Percentiles rank a stretch among this genome's conserved stretches.
These are phyloP conservation scores for Ctenomys sociabilis DNA, from an alignment of 2,113 vertebrate species.

Conservation along the genomic window DNA sequence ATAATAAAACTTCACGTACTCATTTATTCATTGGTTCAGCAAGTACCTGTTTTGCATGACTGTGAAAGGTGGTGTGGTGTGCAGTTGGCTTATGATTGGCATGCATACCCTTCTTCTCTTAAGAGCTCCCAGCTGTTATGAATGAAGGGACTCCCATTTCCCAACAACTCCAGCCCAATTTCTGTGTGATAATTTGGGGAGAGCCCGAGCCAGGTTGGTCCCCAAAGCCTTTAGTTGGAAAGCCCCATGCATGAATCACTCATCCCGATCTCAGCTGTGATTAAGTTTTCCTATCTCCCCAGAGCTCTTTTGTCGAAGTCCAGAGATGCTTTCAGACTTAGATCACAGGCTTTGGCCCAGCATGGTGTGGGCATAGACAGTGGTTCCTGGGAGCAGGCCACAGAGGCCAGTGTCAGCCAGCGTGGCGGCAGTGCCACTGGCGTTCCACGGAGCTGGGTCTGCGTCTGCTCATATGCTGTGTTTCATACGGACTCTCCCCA, in stretches of 20 bases:
- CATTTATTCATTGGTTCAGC: not conserved
- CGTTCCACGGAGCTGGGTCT: not conserved
- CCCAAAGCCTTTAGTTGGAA: not conserved
- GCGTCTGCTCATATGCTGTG: not conserved
- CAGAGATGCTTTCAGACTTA: constrained; percentile 62
- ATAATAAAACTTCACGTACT: not conserved
- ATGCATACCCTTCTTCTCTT: not conserved
- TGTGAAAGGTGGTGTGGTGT: not conserved
- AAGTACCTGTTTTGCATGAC: not conserved
- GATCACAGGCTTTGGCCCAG: constrained; percentile 37
- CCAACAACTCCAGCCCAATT: not conserved
- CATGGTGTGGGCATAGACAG: not conserved
- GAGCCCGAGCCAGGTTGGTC: not conserved
- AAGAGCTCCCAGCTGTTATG: not conserved
- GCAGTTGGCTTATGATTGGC: not conserved
- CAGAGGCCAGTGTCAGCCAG: not conserved
- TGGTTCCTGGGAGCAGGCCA: not conserved
- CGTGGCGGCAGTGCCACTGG: not conserved
- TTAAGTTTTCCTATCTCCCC: not conserved
- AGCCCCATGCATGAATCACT: constrained; percentile 25
- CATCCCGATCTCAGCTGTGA: constrained; percentile 7
- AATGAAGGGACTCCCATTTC: not conserved
- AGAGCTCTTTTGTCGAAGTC: not conserved
- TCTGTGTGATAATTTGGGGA: not conserved
- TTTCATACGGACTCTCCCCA: not conserved